Evolutionary conservation across 1,140 invertebrate genomes (phyloP).

Genomic region (Caenorhabditis tropicalis): DNA sequence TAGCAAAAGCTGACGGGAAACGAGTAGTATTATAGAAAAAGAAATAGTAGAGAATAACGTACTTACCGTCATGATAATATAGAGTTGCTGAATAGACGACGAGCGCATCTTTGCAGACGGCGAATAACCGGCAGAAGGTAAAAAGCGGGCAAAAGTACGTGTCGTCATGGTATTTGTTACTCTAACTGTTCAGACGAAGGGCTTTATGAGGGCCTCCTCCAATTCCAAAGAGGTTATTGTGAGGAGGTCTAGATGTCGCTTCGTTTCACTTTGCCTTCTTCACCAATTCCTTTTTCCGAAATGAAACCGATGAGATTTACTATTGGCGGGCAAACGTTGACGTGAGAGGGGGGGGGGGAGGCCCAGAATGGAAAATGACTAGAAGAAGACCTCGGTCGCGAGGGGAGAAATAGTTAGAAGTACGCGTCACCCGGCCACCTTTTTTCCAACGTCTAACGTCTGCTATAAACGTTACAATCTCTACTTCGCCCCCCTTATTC

Average conservation of each 20-base stretch:
- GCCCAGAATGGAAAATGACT: conserved; percentile 32
- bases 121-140: conserved; percentile 23
- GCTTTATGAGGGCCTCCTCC: neutral
- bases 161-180: conserved; percentile 36
- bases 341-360: neutral
- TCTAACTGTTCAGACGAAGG: conserved; percentile 9
- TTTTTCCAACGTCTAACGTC: conserved; percentile 34
- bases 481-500: neutral
- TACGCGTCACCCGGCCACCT: conserved; percentile 16
- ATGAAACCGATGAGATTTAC: conserved; percentile 43
- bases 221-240: conserved; percentile 40
- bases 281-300: conserved; percentile 34
- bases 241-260: conserved; percentile 14
- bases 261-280: conserved; percentile 17
- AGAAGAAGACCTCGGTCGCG: neutral
- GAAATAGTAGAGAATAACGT: neutral
- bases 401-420: conserved; percentile 31
- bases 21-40: too few species aligned
- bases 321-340: conserved; percentile 4
- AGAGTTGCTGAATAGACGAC: conserved; percentile 33
- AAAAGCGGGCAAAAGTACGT: conserved; percentile 35
- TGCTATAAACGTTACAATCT: conserved; percentile 39
- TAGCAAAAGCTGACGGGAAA: neutral
- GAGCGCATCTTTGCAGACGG: conserved; percentile 33
- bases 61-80: conserved; percentile 41